A percentile compares a stretch with the other conserved stretches of the same genome.
phyloP scores from a whole-genome alignment of 2,888 invertebrate species.

The Polydesmus complanatus region DNA sequence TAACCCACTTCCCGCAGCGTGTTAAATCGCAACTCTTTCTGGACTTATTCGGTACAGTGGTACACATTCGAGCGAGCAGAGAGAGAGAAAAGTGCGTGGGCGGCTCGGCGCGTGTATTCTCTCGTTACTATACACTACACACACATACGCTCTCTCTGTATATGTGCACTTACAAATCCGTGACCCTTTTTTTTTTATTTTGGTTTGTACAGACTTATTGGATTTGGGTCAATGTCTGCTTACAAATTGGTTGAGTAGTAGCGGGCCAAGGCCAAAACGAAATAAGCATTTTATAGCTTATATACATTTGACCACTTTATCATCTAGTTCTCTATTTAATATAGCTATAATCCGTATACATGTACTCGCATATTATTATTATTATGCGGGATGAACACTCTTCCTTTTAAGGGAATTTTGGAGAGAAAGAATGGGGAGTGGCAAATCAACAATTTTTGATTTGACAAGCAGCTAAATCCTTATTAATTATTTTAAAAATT shows the following conservation, averaged over 20 bases:
- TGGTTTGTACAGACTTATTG: background rate
- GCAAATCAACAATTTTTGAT: no score
- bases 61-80: background rate
- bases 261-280: background rate
- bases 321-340: no score
- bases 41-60: background rate
- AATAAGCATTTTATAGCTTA: no score
- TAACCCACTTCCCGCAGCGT: background rate
- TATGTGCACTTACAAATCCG: constrained; percentile 2
- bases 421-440: no score
- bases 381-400: no score
- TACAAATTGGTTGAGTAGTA: background rate
- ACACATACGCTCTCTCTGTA: no score
- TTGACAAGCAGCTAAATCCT: no score
- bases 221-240: constrained; percentile 5
- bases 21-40: background rate
- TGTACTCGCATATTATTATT: no score
- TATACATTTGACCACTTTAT: no score
- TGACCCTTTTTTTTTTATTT: constrained; percentile 13
- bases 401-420: no score
- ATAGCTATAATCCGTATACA: no score
- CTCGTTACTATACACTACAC: background rate
- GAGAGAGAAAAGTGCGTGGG: constrained; percentile 7
- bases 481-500: no score
- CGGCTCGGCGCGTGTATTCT: constrained; percentile 1